Percentiles rank a stretch among this genome's conserved stretches.
Conservation (phyloP, 2,113 vertebrate genomes). For the Ornithorhynchus anatinus region DNA sequence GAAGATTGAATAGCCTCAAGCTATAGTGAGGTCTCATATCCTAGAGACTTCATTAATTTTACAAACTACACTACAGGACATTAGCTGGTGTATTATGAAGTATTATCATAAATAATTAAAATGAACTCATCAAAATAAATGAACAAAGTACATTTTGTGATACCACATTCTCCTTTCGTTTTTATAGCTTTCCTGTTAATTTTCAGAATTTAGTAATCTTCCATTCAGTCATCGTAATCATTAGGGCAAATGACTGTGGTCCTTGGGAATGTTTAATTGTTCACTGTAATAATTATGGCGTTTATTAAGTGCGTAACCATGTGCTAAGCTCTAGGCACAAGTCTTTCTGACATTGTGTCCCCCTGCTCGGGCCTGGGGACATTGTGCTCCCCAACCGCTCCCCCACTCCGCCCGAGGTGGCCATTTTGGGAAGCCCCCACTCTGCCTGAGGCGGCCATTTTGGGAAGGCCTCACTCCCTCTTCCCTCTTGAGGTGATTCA, state of each 20-base stretch:
- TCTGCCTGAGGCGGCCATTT: too few species aligned
- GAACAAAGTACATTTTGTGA: neutral
- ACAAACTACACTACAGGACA: neutral
- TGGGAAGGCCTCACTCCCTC: too few species aligned
- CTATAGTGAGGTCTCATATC: neutral
- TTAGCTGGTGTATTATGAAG: neutral
- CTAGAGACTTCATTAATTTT: neutral
- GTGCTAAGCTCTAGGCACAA: too few species aligned
- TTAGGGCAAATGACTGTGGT: neutral
- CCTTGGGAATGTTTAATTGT: neutral
- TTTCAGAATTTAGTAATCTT: neutral
- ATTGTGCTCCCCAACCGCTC: too few species aligned
- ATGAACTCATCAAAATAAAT: neutral
- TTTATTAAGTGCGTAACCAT: too few species aligned
- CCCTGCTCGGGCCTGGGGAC: too few species aligned
- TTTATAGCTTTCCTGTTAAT: neutral
- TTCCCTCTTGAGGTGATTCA: too few species aligned
- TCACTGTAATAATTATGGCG: too few species aligned
- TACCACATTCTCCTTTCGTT: neutral
- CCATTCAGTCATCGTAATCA: neutral
- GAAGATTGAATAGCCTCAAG: neutral
- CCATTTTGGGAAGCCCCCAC: too few species aligned
- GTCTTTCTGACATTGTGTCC: too few species aligned
- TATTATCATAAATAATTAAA: slow-evolving; percentile 8
- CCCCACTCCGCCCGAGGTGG: too few species aligned